A percentile compares a stretch with the other conserved stretches of the same genome.
These are phyloP conservation scores for Sinella curviseta DNA, from an alignment of 1,140 invertebrate genomes.

Conservation along the genomic window DNA sequence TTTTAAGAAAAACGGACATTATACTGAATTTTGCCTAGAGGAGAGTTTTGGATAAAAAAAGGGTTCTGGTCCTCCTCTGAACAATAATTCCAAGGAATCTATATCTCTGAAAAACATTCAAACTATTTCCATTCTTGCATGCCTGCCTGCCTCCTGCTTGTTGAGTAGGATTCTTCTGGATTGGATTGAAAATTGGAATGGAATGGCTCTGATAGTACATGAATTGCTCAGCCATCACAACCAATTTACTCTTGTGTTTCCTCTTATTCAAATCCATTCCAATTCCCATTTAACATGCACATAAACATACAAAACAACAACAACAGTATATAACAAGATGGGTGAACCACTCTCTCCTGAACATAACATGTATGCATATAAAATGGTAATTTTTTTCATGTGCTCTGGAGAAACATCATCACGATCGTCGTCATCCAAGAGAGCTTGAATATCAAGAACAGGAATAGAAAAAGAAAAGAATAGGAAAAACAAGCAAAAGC, in stretches of 20 bases:
- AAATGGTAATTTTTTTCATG: not conserved
- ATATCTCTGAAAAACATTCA: not conserved
- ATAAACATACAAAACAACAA: not conserved
- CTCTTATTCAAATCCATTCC: not conserved
- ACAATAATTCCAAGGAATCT: not conserved
- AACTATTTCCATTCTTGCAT: not conserved
- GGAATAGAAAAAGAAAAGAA: too few relatives aligned
- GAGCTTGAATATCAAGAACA: too few relatives aligned
- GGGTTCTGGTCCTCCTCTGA: not conserved
- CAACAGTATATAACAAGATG: not conserved
- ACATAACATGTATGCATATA: not conserved
- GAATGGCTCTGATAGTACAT: not conserved
- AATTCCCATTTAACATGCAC: conserved; percentile 22
- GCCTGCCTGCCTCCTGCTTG: too few relatives aligned
- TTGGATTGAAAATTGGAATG: not conserved
- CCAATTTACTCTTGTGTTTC: conserved; percentile 10
- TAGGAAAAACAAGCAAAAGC: not conserved
- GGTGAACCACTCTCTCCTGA: not conserved
- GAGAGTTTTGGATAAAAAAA: not conserved
- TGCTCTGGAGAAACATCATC: conserved; percentile 9
- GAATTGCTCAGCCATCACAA: conserved; percentile 16
- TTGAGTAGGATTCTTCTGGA: not conserved
- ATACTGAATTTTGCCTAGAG: not conserved
- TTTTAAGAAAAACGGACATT: not conserved
- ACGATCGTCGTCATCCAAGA: too few relatives aligned